Conservation (phyloP, 2,113 vertebrate genomes). For the Chloroceryle aenea region DNA sequence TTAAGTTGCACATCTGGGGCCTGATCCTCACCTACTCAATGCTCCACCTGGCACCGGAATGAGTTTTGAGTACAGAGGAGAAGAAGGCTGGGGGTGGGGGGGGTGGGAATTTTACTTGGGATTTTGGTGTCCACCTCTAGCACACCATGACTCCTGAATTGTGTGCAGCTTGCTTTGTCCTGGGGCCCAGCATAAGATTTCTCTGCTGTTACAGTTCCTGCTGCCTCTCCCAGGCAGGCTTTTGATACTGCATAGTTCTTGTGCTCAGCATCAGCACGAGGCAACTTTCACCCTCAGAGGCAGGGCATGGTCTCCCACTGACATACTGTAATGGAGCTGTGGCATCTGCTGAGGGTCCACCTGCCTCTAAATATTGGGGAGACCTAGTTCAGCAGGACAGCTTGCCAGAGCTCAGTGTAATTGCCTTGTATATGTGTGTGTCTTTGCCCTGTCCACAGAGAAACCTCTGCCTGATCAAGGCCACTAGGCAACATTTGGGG, state of each 20-base stretch:
- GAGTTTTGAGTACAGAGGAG: neutral
- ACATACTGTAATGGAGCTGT: accelerated
- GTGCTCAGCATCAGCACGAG: neutral
- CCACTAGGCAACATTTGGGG: neutral
- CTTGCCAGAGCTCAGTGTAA: neutral
- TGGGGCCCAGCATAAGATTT: neutral
- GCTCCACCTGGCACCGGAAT: neutral
- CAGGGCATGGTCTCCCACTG: neutral
- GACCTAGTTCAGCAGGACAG: neutral
- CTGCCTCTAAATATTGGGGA: neutral
- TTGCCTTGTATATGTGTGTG: neutral
- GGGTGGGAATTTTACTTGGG: neutral
- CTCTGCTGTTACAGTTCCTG: neutral
- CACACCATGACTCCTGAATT: accelerated
- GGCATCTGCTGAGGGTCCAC: neutral
- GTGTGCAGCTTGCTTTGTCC: neutral
- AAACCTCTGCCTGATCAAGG: neutral
- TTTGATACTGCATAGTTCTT: neutral
- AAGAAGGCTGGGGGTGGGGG: neutral
- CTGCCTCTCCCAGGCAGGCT: neutral
- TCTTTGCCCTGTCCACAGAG: neutral
- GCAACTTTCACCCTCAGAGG: neutral
- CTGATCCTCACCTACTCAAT: neutral
- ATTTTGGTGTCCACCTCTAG: neutral
- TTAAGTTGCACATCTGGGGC: constrained; percentile 14